Percentiles rank a stretch among this genome's conserved stretches.
phyloP scores from a whole-genome alignment of 2,113 vertebrate genomes.

The Delphinapterus leucas region DNA sequence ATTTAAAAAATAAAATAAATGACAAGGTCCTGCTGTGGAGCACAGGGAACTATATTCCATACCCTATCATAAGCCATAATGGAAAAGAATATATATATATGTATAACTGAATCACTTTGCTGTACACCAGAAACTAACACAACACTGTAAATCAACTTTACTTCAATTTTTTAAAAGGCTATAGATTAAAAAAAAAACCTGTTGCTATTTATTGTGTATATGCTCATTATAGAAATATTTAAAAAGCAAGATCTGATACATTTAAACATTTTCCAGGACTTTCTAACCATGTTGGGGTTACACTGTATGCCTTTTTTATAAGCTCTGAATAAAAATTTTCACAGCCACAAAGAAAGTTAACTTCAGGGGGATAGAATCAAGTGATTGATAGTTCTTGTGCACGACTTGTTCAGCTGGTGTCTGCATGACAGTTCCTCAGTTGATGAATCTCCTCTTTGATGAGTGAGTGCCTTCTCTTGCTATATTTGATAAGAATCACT shows the following conservation, averaged over 20 bases:
- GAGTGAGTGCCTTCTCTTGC: not conserved
- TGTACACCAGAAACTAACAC: not conserved
- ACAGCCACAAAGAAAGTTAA: not conserved
- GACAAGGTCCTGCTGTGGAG: not conserved
- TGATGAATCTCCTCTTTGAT: not conserved
- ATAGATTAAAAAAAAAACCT: not conserved
- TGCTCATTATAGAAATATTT: not conserved
- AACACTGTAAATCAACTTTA: not conserved
- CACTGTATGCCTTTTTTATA: not conserved
- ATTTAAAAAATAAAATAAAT: not conserved
- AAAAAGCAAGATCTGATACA: not conserved
- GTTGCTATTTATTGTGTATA: not conserved
- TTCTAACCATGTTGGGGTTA: not conserved
- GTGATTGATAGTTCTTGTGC: not conserved
- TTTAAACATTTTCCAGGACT: not conserved
- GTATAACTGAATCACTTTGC: not conserved
- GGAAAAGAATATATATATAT: not conserved
- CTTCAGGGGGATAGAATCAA: not conserved
- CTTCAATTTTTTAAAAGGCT: not conserved
- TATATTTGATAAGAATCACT: not conserved
- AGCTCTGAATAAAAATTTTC: not conserved
- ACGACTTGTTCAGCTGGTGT: not conserved
- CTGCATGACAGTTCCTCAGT: not conserved
- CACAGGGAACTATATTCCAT: not conserved
- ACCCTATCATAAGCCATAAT: not conserved